Conservation (phyloP, 1,140 invertebrate genomes). For the Paraescarpia echinospica region DNA sequence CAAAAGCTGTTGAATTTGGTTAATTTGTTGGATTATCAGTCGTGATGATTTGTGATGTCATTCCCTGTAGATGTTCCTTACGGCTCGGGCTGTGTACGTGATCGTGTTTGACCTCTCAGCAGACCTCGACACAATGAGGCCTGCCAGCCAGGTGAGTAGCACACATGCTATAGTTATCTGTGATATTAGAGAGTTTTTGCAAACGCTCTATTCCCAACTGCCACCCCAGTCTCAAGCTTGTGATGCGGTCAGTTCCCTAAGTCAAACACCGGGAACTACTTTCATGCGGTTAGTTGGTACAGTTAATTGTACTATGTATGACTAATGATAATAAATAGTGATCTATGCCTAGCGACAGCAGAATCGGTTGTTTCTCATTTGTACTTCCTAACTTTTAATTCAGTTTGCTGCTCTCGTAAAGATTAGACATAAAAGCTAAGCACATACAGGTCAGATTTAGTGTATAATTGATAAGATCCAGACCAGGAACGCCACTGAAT, state of each 20-base stretch:
- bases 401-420: not conserved
- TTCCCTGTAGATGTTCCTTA: conserved; percentile 54
- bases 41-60: not conserved
- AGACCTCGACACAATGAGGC: conserved; percentile 41
- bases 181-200: not conserved
- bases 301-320: not conserved
- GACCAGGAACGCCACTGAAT: not conserved
- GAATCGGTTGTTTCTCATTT: not conserved
- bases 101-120: conserved; percentile 58
- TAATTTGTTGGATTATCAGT: not conserved
- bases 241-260: not conserved
- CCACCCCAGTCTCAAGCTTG: too few relatives aligned
- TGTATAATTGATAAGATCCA: not conserved
- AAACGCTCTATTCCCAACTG: not conserved
- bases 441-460: not conserved
- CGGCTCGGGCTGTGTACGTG: conserved; percentile 57
- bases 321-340: too few relatives aligned
- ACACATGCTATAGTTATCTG: not conserved
- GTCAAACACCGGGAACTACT: too few relatives aligned
- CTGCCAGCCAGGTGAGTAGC: not conserved
- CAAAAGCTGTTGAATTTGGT: not conserved
- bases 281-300: too few relatives aligned
- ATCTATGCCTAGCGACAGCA: too few relatives aligned
- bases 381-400: not conserved
- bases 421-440: not conserved